Conservation (phyloP, 1,140 invertebrate species). For the Vollenhovia emeryi region DNA sequence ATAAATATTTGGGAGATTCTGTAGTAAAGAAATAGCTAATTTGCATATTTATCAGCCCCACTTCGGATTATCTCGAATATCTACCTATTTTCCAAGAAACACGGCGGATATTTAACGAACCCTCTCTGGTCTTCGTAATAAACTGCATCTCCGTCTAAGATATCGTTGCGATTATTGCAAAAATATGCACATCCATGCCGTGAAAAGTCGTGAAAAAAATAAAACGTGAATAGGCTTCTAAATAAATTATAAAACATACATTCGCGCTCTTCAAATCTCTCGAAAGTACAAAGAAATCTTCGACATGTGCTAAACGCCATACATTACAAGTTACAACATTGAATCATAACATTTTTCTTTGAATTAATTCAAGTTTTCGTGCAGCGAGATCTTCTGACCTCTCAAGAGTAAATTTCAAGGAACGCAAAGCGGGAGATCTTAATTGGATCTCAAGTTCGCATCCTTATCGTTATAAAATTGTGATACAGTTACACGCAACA, state of each 20-base stretch:
- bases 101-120: neutral
- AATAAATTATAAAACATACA: neutral
- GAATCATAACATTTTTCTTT: neutral
- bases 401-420: neutral
- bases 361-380: neutral
- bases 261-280: neutral
- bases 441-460: conserved; percentile 8
- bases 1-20: conserved; percentile 35
- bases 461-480: conserved; percentile 32
- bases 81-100: conserved; percentile 15
- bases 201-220: neutral
- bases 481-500: conserved; percentile 57
- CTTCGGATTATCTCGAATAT: neutral
- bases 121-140: neutral
- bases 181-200: neutral
- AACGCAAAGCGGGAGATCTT: neutral
- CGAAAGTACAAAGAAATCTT: neutral
- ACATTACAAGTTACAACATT: neutral
- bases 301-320: too few relatives aligned
- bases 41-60: conserved; percentile 60
- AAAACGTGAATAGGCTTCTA: neutral
- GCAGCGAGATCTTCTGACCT: neutral
- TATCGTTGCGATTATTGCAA: neutral
- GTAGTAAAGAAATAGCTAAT: conserved; percentile 8
- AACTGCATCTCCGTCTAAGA: neutral